phyloP scores from a whole-genome alignment of 1,140 invertebrate genomes.

The Temnothorax curvispinosus region DNA sequence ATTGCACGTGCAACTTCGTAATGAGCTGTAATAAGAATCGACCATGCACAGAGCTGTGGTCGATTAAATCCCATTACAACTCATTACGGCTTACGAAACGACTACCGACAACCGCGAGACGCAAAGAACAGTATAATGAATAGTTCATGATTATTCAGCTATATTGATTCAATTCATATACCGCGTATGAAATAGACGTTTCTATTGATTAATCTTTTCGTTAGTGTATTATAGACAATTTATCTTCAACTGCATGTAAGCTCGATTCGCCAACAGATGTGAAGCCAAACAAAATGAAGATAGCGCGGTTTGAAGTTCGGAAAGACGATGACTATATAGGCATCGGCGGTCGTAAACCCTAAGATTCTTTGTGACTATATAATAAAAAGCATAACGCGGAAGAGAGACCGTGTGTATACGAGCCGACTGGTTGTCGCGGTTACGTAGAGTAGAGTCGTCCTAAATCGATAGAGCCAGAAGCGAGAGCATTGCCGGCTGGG shows the following conservation, averaged over 20 bases:
- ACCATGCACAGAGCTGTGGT: background rate
- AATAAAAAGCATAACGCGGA: constrained; percentile 29
- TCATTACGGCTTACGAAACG: constrained; percentile 3
- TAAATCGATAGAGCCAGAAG: constrained; percentile 64
- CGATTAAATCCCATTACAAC: constrained; percentile 36
- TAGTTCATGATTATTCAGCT: background rate
- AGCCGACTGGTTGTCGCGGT: constrained; percentile 47
- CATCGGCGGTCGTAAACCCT: background rate
- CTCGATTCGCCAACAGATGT: background rate
- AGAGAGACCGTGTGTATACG: constrained; percentile 31
- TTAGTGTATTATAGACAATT: background rate
- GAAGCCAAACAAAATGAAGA: background rate
- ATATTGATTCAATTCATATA: background rate
- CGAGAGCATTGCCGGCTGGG: constrained; percentile 44
- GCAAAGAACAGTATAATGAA: background rate
- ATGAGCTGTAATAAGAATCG: constrained; percentile 39
- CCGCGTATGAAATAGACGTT: background rate
- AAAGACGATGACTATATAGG: background rate
- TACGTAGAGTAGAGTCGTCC: constrained; percentile 49
- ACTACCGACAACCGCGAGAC: background rate
- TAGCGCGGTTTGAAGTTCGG: too few species aligned
- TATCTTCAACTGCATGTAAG: background rate
- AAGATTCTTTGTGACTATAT: background rate
- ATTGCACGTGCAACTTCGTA: constrained; percentile 26
- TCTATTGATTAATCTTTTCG: background rate